A percentile compares a stretch with the other conserved stretches of the same genome.
These are phyloP conservation scores for Vulpes lagopus DNA, from an alignment of 2,113 vertebrate species.

Conservation along the genomic window DNA sequence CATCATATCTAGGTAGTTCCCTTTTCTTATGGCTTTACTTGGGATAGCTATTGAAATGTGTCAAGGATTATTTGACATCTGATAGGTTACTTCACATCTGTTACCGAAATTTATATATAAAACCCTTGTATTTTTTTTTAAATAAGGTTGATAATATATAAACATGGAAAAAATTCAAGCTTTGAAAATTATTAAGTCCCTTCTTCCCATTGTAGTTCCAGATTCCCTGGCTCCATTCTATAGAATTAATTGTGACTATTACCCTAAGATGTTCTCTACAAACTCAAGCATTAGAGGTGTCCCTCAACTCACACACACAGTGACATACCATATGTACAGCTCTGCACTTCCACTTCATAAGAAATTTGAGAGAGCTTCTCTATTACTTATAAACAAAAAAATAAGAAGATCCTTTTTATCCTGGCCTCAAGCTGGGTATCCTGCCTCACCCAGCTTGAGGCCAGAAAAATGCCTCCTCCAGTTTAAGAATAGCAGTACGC, in stretches of 20 bases:
- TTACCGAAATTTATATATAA: neutral
- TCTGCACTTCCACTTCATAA: neutral
- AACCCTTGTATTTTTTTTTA: neutral
- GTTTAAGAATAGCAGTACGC: neutral
- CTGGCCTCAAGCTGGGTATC: too few species aligned
- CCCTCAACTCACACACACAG: neutral
- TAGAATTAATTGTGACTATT: neutral
- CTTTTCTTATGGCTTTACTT: slow-evolving; percentile 23
- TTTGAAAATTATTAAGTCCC: neutral
- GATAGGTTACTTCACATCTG: neutral
- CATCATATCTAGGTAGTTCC: neutral
- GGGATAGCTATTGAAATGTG: neutral
- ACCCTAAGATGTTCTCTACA: neutral
- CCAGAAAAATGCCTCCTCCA: neutral
- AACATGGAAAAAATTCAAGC: neutral
- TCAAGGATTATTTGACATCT: neutral
- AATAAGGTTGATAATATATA: neutral
- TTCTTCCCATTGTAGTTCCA: neutral
- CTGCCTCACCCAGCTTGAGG: neutral
- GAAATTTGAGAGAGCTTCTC: neutral
- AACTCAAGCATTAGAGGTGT: neutral
- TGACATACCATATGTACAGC: neutral
- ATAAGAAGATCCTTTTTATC: neutral
- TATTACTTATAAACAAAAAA: neutral
- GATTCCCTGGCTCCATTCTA: neutral